A percentile compares a stretch with the other conserved stretches of the same genome.
phyloP scores from a whole-genome alignment of 2,113 vertebrate genomes.

The Ailuropoda melanoleuca region DNA sequence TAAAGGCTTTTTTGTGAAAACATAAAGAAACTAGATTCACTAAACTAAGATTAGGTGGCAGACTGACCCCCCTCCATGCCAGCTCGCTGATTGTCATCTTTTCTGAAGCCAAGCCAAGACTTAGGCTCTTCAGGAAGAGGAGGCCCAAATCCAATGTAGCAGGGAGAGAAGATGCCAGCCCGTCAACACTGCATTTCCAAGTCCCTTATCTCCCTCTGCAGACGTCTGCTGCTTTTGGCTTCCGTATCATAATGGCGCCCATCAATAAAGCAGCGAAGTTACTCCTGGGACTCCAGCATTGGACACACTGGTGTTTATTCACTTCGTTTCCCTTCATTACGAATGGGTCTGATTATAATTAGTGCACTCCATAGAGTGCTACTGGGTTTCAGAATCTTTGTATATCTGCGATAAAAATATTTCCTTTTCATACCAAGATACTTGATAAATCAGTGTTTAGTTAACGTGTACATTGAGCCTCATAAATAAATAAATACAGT shows the following conservation, averaged over 20 bases:
- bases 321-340: not conserved
- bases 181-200: not conserved
- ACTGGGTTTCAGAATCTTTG: conserved; percentile 57
- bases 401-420: conserved; percentile 56
- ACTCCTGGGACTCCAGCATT: not conserved
- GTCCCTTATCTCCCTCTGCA: not conserved
- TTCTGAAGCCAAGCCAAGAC: not conserved
- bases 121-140: not conserved
- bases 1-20: not conserved
- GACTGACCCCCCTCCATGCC: too few species aligned
- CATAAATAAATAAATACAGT: not conserved
- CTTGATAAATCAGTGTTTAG: conserved; percentile 31
- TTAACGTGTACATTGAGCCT: not conserved
- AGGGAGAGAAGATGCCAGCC: not conserved
- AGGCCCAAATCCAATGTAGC: not conserved
- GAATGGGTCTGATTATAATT: conserved; percentile 16
- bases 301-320: not conserved
- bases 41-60: not conserved
- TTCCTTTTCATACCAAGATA: conserved; percentile 58
- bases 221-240: conserved; percentile 11
- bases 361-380: not conserved
- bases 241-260: not conserved
- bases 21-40: not conserved
- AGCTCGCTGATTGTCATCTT: not conserved
- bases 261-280: conserved; percentile 9